Base-by-base conservation (phyloP, 2,888 invertebrate species). In the Operophtera brumata region DNA sequence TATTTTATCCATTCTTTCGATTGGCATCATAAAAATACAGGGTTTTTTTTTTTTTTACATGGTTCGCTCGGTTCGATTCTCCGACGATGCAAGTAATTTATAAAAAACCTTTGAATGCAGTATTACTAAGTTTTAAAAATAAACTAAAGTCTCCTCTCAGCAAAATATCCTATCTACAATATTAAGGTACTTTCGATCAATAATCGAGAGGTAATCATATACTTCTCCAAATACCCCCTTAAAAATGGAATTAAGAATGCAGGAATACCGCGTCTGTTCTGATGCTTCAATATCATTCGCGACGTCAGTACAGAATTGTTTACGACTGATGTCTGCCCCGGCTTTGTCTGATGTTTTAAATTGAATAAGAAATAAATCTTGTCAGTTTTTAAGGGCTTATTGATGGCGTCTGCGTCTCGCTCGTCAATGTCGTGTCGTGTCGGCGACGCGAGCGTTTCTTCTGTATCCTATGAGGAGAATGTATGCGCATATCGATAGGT, bases 301-400 rank as follows among this genome's bases (percentile, higher is more conserved):
- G 13, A 42, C 42, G 30, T 28, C 41, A 44, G 11, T 32, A 47
- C 49, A 48, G 51, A 41, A 56, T 57, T 47, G 54, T 63, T 63
- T 59, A 59, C 47, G 52, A 52, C 37, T 34, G 52, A 46, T n/a
- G 53, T 52, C 47, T 43, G 13, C 5, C 51, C 56, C 54, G 59
- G 46, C 60, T 55, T 40, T 45, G 64, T 61, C 64, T 68, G 70
- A 20, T 47, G 73, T 79, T 82, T 82, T 80, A 80, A 82, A 82
- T 82, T 83, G 80, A 83, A 82, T 82, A 79, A 82, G 82, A 77
- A 74, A 83, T 83, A 82, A 82, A 83, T 82, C 82, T 81, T 81
- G 79, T 78, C 78, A 72, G 75, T 79, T 77, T 76, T 79, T 80
- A 79, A 78, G 75, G 75, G 65, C 64, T 69, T 73, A 74, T 76